phyloP scores from a whole-genome alignment of 2,888 invertebrate genomes.

The Heteromyza rotundicornis region DNA sequence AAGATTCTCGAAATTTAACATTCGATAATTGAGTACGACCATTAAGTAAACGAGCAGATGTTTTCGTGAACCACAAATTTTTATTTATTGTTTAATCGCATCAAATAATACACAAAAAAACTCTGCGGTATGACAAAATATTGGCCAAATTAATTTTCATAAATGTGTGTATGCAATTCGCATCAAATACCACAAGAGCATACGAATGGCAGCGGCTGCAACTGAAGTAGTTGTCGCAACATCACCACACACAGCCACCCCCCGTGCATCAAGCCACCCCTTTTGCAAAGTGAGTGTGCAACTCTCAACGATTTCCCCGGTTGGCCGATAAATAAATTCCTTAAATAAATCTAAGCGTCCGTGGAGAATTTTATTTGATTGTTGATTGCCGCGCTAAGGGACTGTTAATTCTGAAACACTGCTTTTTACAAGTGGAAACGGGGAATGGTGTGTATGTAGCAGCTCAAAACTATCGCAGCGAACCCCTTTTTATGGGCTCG shows the following conservation, averaged over 20 bases:
- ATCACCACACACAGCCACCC: background rate
- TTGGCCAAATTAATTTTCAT: constrained; percentile 3
- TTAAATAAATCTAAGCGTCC: constrained; percentile 30
- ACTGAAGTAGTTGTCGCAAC: background rate
- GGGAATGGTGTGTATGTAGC: background rate
- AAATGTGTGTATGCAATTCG: no score
- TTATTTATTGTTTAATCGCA: no score
- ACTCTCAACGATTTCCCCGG: no score
- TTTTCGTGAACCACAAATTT: no score
- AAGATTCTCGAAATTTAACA: no score
- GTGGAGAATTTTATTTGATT: constrained; percentile 30
- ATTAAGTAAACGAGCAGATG: no score
- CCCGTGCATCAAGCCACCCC: background rate
- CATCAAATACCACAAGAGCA: background rate
- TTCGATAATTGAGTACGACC: no score
- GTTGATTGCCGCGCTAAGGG: constrained; percentile 25
- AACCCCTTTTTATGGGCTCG: constrained; percentile 7
- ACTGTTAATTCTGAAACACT: constrained; percentile 7
- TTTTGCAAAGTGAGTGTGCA: background rate
- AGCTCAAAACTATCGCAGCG: no score
- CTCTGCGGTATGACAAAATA: background rate
- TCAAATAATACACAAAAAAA: no score
- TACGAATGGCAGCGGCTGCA: background rate
- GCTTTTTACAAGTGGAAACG: constrained; percentile 12
- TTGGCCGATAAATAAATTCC: constrained; percentile 25